Base-by-base conservation (phyloP, 2,113 vertebrate genomes). In the Ariopsis seemanni region DNA sequence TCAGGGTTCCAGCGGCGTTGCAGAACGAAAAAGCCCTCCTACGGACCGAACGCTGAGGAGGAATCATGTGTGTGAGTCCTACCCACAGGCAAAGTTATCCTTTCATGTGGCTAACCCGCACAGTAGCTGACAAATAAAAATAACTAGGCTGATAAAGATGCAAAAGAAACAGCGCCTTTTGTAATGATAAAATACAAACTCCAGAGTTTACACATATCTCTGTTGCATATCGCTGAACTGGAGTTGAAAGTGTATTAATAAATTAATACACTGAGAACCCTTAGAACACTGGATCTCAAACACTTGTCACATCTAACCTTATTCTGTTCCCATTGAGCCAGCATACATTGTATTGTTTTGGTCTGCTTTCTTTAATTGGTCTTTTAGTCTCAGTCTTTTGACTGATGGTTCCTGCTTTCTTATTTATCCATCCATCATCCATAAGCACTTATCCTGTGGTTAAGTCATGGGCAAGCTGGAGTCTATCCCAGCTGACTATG, bases 31-130 rank as follows among this genome's bases (percentile, higher is more conserved):
- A 93, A 94, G 91, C 89, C 90, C 92, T 92, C 92, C 93, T 81
- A 85, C 94, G 91, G 90, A 89, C 91, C 91, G 86, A 89, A 87
- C 83, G 87, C 89, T 90, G 90, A 94, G 93, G 90, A 91, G 86
- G 88, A 91, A 92, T 90, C 88, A 87, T 92, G 89, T 77, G 86
- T 57, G 89, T 86, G 89, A 48, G 94, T 93, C 95, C 95, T 95
- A 93, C 95, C 95, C 93, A 93, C 90, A 91, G 94, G 95, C 95
- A 95, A 95, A 94, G 93, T 94, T 94, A 92, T 92, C 83, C 92
- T 93, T 93, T 94, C 91, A 94, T 91, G 92, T 92, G 77, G 1
- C 88, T 27, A 88, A 88, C 91, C 91, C 91, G 91, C 90, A 92
- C 93, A 91, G 82, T 91, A 88, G 91, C 91, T 87, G 86, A 85